These are phyloP conservation scores for Ennomos quercinarius DNA, from an alignment of 2,888 invertebrate species.

Conservation along the genomic window DNA sequence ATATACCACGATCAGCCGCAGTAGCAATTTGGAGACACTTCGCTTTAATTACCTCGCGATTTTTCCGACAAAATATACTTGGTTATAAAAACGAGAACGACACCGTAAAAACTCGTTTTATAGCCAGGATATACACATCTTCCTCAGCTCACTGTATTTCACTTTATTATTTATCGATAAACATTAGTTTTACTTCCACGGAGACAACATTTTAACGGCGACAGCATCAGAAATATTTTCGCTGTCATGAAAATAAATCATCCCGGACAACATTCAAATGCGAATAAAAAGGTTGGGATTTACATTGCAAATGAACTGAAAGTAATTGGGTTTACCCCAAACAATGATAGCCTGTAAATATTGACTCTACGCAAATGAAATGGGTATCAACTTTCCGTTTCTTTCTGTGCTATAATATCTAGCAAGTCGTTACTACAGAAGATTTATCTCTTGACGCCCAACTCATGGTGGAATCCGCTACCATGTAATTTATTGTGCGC, in stretches of 20 bases:
- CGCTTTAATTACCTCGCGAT: conserved; percentile 46
- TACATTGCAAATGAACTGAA: conserved; percentile 32
- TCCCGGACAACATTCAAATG: conserved; percentile 13
- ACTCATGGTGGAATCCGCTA: too few relatives aligned
- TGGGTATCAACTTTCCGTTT: background rate
- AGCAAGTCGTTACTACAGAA: too few relatives aligned
- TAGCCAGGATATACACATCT: conserved; percentile 35
- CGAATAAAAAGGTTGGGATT: conserved; percentile 25
- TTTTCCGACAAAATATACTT: conserved; percentile 46
- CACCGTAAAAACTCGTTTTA: conserved; percentile 49
- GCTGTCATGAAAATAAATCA: conserved; percentile 27
- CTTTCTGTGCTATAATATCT: background rate
- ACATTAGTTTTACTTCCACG: conserved; percentile 28
- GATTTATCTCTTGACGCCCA: too few relatives aligned
- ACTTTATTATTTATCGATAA: conserved; percentile 36
- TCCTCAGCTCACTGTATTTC: conserved; percentile 35
- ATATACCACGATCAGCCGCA: conserved; percentile 6
- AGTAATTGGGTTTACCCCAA: conserved; percentile 29
- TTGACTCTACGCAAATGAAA: conserved; percentile 17
- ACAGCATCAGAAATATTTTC: background rate
- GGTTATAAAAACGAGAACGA: conserved; percentile 45
- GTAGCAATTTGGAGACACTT: conserved; percentile 37
- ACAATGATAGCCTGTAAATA: conserved; percentile 28
- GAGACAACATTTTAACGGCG: conserved; percentile 2
- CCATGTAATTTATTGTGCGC: too few relatives aligned